Base-by-base conservation (phyloP, 2,888 invertebrate species). In the Unio delphinus region DNA sequence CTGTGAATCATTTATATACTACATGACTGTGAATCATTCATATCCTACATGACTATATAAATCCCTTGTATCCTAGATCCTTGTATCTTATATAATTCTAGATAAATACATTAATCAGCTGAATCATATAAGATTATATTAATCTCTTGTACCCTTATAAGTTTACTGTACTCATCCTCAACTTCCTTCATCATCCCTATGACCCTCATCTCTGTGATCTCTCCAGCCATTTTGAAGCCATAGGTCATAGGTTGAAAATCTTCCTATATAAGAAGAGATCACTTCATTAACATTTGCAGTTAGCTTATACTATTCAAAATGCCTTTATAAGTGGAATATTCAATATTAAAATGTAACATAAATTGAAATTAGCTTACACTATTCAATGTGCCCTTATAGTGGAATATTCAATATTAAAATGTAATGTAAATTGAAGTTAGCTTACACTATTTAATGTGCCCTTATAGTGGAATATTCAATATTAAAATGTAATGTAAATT, bases 201-300 rank as follows among this genome's bases (percentile, higher is more conserved):
- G 68, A 95, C 94, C 88, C 95, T 93, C 70, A 94, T 93, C 82
- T 96, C 95, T 4, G 94, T 94, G 66, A 96, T 93, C 88, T 96
- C 95, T 56, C 94, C 93, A 62, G 94, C 94, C 80, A 96, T 91
- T 87, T 94, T 93, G 89, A 97, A 96, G 61, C 96, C 96, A 87
- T 97, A 98, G 62, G 95, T 94, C 90, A 96, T 94, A 34, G 96
- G 94, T 90, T 98, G 97, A 89, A 98, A 98, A 89, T 99, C 98
- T 91, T 99, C 99, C 90, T 98, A 76, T 2, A 78, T 75, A 59
- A 62, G 17, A 67, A 74, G 17, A 64, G 5, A 60, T 20, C 11
- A 45, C 45, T 11, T 11, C 15, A 8, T 34, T 34, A 34, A 30
- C 3, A 30, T 4, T 5, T 30, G 34, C 7, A 23, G 26, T 23